phyloP scores from a whole-genome alignment of 2,113 vertebrate species.

The human (Homo sapiens) region DNA sequence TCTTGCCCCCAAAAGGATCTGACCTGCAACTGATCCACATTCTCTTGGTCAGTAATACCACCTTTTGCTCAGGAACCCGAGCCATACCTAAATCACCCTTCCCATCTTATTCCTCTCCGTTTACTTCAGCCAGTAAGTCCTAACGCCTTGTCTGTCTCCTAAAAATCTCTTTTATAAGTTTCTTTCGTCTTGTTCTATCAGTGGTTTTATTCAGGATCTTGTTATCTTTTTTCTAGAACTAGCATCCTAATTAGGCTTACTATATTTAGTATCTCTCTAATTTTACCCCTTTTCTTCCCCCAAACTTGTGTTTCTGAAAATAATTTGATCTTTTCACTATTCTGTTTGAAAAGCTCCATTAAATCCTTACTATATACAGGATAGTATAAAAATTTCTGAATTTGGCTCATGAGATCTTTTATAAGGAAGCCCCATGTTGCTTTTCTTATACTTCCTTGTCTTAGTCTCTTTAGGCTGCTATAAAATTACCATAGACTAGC shows the following conservation, averaged over 20 bases:
- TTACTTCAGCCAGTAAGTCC: neutral
- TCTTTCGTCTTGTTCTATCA: neutral
- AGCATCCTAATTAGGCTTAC: neutral
- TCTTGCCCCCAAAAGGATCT: neutral
- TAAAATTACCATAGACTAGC: neutral
- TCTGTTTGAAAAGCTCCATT: neutral
- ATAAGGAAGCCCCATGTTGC: neutral
- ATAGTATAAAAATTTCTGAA: neutral
- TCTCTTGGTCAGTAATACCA: neutral
- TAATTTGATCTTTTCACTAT: neutral
- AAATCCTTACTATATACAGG: neutral
- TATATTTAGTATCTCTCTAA: neutral
- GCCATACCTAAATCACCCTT: neutral
- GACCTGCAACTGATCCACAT: neutral
- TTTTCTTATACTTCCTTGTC: neutral
- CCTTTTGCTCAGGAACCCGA: neutral
- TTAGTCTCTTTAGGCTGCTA: neutral
- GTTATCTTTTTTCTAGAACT: neutral
- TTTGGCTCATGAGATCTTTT: neutral
- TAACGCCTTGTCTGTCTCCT: neutral
- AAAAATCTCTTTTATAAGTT: neutral
- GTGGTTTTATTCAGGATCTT: neutral
- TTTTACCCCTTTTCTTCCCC: neutral
- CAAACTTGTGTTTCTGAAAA: neutral
- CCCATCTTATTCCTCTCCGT: neutral